phyloP scores from a whole-genome alignment of 2,888 invertebrate species.

The Drosophila mulleri region DNA sequence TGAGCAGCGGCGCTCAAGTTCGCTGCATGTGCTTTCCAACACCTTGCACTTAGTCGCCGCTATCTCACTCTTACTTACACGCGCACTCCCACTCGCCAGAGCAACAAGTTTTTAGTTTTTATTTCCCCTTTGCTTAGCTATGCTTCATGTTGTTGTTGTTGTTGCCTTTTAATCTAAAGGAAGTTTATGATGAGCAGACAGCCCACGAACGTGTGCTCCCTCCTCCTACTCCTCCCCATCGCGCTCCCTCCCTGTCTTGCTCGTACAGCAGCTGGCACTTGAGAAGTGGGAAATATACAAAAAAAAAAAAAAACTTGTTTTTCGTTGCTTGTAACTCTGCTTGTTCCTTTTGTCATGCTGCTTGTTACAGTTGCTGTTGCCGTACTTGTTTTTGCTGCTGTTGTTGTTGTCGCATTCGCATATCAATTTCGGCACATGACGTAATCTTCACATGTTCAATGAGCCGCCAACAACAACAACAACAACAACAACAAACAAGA shows the following conservation, averaged over 20 bases:
- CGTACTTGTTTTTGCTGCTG: constrained; percentile 37
- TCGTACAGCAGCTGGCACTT: constrained; percentile 2
- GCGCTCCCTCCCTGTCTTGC: not conserved
- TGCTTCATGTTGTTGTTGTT: not conserved
- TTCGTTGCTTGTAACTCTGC: constrained; percentile 41
- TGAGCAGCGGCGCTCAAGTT: constrained; percentile 35
- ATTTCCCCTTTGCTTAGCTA: not conserved
- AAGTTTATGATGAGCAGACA: constrained; percentile 46
- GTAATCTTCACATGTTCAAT: constrained; percentile 76
- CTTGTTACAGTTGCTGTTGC: constrained; percentile 44
- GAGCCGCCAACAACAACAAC: constrained; percentile 47
- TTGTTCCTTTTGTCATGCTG: constrained; percentile 37
- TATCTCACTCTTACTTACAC: constrained; percentile 2
- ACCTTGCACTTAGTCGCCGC: constrained; percentile 32
- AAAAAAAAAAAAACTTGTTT: constrained; percentile 49
- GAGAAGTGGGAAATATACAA: constrained; percentile 8
- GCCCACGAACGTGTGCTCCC: not conserved
- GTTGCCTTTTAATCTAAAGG: constrained; percentile 34
- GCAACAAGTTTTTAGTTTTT: constrained; percentile 40
- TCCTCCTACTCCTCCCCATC: not conserved
- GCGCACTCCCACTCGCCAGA: constrained; percentile 12
- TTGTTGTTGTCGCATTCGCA: constrained; percentile 59
- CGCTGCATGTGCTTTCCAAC: constrained; percentile 45
- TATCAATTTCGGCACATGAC: constrained; percentile 79
- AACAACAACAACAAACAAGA: constrained; percentile 27